phyloP scores from a whole-genome alignment of 1,140 invertebrate genomes.

The Pseudomyrmex gracilis region DNA sequence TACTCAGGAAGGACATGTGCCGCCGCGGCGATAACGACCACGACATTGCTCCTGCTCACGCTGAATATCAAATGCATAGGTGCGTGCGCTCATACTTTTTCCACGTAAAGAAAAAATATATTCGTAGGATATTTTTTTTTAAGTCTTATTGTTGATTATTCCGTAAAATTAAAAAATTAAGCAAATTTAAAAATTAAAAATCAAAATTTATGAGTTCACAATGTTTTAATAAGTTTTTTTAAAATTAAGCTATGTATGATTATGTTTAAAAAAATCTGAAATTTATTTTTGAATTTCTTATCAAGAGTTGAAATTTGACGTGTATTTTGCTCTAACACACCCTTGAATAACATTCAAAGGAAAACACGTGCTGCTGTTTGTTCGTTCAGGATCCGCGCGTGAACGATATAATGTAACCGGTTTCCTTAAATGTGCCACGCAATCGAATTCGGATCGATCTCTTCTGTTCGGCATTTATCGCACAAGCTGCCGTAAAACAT shows the following conservation, averaged over 20 bases:
- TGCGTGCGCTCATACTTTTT: constrained; percentile 9
- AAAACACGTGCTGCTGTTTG: constrained; percentile 17
- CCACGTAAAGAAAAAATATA: background rate
- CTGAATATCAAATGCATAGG: constrained; percentile 38
- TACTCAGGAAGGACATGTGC: constrained; percentile 3
- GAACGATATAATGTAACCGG: background rate
- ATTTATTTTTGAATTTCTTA: background rate
- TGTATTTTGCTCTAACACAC: background rate
- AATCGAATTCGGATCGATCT: constrained; percentile 36
- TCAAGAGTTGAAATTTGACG: background rate
- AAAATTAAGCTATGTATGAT: background rate
- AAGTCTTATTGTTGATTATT: background rate
- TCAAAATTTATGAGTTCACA: background rate
- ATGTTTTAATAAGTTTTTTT: no score
- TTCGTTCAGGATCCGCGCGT: background rate
- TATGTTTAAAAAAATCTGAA: background rate
- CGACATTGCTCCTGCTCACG: constrained; percentile 32
- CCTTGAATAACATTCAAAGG: background rate
- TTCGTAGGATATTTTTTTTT: background rate
- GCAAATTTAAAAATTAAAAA: background rate
- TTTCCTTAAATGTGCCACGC: background rate
- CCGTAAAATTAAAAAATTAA: background rate
- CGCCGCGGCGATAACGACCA: constrained; percentile 27
- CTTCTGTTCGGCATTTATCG: constrained; percentile 19
- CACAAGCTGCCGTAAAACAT: constrained; percentile 33